These are phyloP conservation scores for Aleiodes leptofemur DNA, from an alignment of 2,888 invertebrate species.

Conservation along the genomic window DNA sequence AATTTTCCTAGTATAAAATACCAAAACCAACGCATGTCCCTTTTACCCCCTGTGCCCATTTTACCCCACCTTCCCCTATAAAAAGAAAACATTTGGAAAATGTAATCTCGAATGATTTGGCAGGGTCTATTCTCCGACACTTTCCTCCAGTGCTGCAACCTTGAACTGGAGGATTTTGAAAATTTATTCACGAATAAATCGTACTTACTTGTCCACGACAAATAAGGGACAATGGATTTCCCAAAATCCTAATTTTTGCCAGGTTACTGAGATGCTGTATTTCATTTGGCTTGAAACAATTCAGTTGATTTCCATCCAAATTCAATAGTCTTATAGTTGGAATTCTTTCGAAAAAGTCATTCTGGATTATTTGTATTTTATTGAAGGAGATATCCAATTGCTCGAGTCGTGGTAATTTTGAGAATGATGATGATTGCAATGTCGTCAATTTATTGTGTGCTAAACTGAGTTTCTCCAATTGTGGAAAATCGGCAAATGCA, in stretches of 20 bases:
- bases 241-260: slow-evolving; percentile 63
- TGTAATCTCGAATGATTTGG: too few species aligned
- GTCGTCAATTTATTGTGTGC: slow-evolving; percentile 62
- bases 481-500: slow-evolving; percentile 58
- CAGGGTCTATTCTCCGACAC: too few species aligned
- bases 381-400: slow-evolving; percentile 68
- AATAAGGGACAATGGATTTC: slow-evolving; percentile 57
- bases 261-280: slow-evolving; percentile 61
- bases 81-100: neutral
- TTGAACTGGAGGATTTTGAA: neutral
- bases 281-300: slow-evolving; percentile 57
- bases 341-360: slow-evolving; percentile 57
- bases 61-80: too few species aligned
- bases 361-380: slow-evolving; percentile 56
- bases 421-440: slow-evolving; percentile 62
- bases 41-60: too few species aligned
- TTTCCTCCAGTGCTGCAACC: neutral
- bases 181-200: slow-evolving; percentile 16
- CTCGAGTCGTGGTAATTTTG: slow-evolving; percentile 56
- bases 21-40: too few species aligned
- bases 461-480: slow-evolving; percentile 62
- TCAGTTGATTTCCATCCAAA: slow-evolving; percentile 63
- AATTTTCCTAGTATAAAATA: too few species aligned
- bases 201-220: slow-evolving; percentile 65
- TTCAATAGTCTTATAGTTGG: slow-evolving; percentile 60